Base-by-base conservation (phyloP, 2,797 vertebrate genomes). In the Phyllotis vaccarum region DNA sequence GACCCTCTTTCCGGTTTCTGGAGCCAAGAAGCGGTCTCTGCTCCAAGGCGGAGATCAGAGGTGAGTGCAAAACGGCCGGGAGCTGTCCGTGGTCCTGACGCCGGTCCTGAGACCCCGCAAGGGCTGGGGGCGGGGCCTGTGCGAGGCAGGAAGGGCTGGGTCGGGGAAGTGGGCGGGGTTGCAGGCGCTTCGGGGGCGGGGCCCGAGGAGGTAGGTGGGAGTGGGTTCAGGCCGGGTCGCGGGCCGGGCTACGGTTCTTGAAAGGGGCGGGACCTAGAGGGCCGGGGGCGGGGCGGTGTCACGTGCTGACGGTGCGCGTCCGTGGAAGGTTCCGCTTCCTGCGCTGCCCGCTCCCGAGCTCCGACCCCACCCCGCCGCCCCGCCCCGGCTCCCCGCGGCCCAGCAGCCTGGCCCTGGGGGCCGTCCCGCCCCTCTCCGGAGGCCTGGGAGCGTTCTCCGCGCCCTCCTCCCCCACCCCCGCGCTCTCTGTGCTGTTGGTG, bases 401-500 rank as follows among this genome's bases (percentile, higher is more conserved):
- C 0, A 3, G 96, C 92, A 94, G 96, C 93, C 94, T 90, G 93
- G n/a, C 37, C 58, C 60, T 78, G 60, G 40, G 40, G 72, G 66
- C 76, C 76, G 81, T 70, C 81, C 96, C 72, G 86, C 92, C 93
- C 79, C 78, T 72, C 86, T 54, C 64, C 31, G 2, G 46, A 16
- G 62, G 60, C n/a, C 52, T 16, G 7, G 54, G 98, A 98, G 91
- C 98, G 2, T 98, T 54, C 2, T 94, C 66, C 0, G 46, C 46
- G 40, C n/a, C 96, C 7, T 64, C 70, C 54, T 43, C 86, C 46
- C n/a, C 96, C 98, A 56, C 29, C 37, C 43, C 56, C 62, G 85
- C 89, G 64, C 98, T 98, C 96, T 96, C 98, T 96, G 92, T 96
- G 98, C 98, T 96, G 91, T 98, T 99, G 99, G 99, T 99, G 98